phyloP scores from a whole-genome alignment of 2,888 invertebrate genomes.

The Limnephilus rhombicus region DNA sequence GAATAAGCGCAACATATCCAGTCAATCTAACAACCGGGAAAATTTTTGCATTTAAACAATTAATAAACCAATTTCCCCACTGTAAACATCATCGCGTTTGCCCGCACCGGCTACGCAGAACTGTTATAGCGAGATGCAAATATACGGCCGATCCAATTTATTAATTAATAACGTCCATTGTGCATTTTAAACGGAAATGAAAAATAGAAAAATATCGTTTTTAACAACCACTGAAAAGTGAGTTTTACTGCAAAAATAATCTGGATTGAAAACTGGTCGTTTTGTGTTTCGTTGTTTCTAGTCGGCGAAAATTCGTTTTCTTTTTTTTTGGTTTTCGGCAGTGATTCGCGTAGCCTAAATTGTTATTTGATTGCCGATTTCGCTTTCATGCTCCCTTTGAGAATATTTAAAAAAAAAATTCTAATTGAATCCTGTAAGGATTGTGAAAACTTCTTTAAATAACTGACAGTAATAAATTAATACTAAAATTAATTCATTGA shows the following conservation, averaged over 20 bases:
- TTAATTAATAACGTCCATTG: conserved; percentile 60
- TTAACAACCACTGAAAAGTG: conserved; percentile 43
- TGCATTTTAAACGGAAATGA: conserved; percentile 53
- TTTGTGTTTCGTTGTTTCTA: background rate
- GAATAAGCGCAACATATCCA: background rate
- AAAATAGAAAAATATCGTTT: conserved; percentile 55
- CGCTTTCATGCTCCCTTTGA: background rate
- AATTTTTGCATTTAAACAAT: background rate
- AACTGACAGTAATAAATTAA: too few relatives aligned
- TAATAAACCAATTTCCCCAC: conserved; percentile 21
- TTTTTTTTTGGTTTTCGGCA: background rate
- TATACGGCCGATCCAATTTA: conserved; percentile 59
- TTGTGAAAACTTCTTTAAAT: too few relatives aligned
- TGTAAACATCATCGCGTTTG: background rate
- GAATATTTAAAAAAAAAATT: background rate
- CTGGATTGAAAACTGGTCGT: background rate
- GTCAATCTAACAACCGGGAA: background rate
- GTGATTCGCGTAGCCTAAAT: background rate
- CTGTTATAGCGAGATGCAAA: conserved; percentile 43
- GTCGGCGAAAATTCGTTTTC: background rate
- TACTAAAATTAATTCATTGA: too few relatives aligned
- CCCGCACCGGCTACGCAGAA: background rate
- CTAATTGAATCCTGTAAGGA: too few relatives aligned
- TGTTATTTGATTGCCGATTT: background rate
- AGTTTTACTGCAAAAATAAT: conserved; percentile 22